These are phyloP conservation scores for Conistra vaccinii DNA, from an alignment of 2,888 invertebrate genomes.

Conservation along the genomic window DNA sequence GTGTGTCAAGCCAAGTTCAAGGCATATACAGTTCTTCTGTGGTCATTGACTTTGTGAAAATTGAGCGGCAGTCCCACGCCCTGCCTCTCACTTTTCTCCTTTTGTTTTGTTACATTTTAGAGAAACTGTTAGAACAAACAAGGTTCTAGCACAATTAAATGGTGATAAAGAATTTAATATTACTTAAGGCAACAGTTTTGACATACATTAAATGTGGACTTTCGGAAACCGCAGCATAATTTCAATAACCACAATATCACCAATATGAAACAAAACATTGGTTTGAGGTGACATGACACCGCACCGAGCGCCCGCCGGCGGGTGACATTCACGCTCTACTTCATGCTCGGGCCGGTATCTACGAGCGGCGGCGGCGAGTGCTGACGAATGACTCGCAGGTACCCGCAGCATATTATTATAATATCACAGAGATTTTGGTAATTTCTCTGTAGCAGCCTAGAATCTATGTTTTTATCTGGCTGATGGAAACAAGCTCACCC, in stretches of 20 bases:
- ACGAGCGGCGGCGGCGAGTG: not conserved
- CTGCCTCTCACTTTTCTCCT: no score
- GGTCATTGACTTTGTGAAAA: no score
- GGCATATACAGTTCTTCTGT: no score
- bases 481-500: not conserved
- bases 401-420: not conserved
- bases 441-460: no score
- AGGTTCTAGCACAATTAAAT: no score
- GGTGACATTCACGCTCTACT: not conserved
- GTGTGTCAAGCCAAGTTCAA: no score
- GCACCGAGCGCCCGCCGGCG: no score
- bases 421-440: not conserved
- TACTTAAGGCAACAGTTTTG: no score
- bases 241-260: not conserved
- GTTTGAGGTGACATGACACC: not conserved
- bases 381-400: not conserved
- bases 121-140: no score
- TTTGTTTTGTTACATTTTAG: no score
- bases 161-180: no score
- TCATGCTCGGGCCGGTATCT: not conserved
- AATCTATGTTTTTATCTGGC: not conserved
- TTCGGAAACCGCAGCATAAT: not conserved
- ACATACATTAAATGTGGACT: not conserved
- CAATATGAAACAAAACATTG: not conserved
- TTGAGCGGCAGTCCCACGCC: no score